These are phyloP conservation scores for Drosophila buzzatii DNA, from an alignment of 2,888 invertebrate species.

Conservation along the genomic window DNA sequence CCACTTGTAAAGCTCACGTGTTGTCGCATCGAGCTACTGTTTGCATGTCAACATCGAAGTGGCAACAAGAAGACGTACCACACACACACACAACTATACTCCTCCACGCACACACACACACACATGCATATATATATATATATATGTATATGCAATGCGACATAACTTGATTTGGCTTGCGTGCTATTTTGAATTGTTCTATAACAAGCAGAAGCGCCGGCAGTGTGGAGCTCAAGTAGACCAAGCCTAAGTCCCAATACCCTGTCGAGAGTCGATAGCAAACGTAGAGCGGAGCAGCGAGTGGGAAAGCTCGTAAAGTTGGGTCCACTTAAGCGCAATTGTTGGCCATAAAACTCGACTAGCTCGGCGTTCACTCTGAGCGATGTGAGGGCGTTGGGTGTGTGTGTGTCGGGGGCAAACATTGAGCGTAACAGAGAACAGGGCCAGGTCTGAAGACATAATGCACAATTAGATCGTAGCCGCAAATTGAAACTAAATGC, in stretches of 20 bases:
- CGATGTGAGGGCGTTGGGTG: constrained; percentile 3
- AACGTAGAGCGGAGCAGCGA: background rate
- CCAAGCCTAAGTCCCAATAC: constrained; percentile 38
- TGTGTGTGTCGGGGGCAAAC: constrained; percentile 29
- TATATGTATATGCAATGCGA: constrained; percentile 17
- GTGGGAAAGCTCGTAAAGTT: constrained; percentile 70
- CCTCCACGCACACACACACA: constrained; percentile 8
- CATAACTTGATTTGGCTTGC: constrained; percentile 75
- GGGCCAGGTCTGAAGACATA: constrained; percentile 28
- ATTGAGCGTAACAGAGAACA: constrained; percentile 27
- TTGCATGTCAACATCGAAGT: constrained; percentile 62
- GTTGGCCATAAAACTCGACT: constrained; percentile 74
- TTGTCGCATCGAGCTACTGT: constrained; percentile 44
- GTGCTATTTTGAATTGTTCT: constrained; percentile 73
- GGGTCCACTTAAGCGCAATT: constrained; percentile 78
- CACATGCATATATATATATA: constrained; percentile 1
- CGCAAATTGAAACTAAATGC: constrained; percentile 78
- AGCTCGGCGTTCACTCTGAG: constrained; percentile 26
- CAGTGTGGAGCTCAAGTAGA: constrained; percentile 10
- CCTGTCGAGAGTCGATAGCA: constrained; percentile 11
- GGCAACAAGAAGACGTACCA: constrained; percentile 53
- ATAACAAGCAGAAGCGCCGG: constrained; percentile 13
- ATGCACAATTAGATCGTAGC: constrained; percentile 73
- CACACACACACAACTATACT: constrained; percentile 12
- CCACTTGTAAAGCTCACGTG: constrained; percentile 25